Evolutionary conservation across 2,113 vertebrate species (phyloP), one percentile per base, ranked within the genome.

Genomic region (Conger conger): DNA sequence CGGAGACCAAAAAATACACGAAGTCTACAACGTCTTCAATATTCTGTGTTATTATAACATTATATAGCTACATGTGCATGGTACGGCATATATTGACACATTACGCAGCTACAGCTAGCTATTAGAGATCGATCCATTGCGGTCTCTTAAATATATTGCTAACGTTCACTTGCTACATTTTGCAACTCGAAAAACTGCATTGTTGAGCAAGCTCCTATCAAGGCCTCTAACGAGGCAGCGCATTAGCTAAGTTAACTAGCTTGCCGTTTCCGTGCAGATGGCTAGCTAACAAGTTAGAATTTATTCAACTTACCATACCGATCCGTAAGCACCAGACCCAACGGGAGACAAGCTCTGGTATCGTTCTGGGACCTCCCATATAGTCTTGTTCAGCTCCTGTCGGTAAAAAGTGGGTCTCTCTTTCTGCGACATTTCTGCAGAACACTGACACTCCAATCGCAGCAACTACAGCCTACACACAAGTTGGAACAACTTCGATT

Each of bases 301-400:
- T 73, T 73, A 80, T 0, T 36, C 36, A 88, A 73, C 84, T 98
- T 93, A 99, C 98, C 98, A 99, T 5, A 99, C 98, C 0, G 98
- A 97, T 90, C 98, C 98, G 87, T 99, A 99, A 82, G 98, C 98
- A 57, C 98, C 98, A 38, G 98, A 99, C 81, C 98, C 98, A 80
- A 99, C 97, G 0, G 98, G 97, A 50, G 96, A 96, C 23, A 99
- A 94, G 92, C 93, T 96, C 95, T 99, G 95, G 93, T 99, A 99
- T 3, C 97, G 94, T 89, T 96, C 95, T 81, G 98, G 97, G 82
- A 98, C 97, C 94, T 99, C 98, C 98, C 98, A 99, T 88, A 97
- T 92, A 35, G 97, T 99, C 92, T 99, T 99, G 94, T 99, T 99
- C 87, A 99, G 96, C 95, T 99, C 98, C 93, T 99, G 97, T 87